Conservation (phyloP, 1,140 invertebrate genomes). For the Drosophila eugracilis region DNA sequence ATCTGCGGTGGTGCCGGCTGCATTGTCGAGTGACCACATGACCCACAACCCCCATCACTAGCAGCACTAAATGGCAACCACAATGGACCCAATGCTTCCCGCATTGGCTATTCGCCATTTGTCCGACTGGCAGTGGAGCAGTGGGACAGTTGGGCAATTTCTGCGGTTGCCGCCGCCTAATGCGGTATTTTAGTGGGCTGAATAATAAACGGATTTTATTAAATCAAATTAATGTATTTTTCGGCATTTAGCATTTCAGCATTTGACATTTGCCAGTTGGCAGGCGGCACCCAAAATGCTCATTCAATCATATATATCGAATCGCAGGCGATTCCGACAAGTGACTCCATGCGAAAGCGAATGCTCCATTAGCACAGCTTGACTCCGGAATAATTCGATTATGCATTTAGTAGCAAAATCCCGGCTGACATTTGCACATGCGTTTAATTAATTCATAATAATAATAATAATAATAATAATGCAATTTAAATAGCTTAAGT, state of each 20-base stretch:
- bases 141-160: not conserved
- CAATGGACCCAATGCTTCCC: slow-evolving; percentile 35
- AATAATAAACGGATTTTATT: slow-evolving; percentile 41
- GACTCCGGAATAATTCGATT: slow-evolving; percentile 45
- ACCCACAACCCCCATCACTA: slow-evolving; percentile 26
- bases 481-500: slow-evolving; percentile 56
- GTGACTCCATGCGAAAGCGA: slow-evolving; percentile 14
- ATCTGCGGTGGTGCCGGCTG: slow-evolving; percentile 33
- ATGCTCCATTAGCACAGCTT: slow-evolving; percentile 39
- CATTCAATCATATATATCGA: slow-evolving; percentile 17
- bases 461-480: slow-evolving; percentile 46
- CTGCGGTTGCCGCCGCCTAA: slow-evolving; percentile 29
- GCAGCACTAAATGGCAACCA: slow-evolving; percentile 45
- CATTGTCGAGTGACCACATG: slow-evolving; percentile 38
- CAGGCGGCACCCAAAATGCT: slow-evolving; percentile 6
- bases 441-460: slow-evolving; percentile 59
- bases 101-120: slow-evolving; percentile 13
- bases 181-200: slow-evolving; percentile 17
- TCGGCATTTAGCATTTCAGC: slow-evolving; percentile 1
- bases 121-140: not conserved
- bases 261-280: slow-evolving; percentile 19
- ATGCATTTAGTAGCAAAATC: slow-evolving; percentile 25
- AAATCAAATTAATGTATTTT: slow-evolving; percentile 49
- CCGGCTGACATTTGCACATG: slow-evolving; percentile 30
- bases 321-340: slow-evolving; percentile 15